These are phyloP conservation scores for Strigamia crassipes DNA, from an alignment of 2,888 invertebrate genomes.

Conservation along the genomic window DNA sequence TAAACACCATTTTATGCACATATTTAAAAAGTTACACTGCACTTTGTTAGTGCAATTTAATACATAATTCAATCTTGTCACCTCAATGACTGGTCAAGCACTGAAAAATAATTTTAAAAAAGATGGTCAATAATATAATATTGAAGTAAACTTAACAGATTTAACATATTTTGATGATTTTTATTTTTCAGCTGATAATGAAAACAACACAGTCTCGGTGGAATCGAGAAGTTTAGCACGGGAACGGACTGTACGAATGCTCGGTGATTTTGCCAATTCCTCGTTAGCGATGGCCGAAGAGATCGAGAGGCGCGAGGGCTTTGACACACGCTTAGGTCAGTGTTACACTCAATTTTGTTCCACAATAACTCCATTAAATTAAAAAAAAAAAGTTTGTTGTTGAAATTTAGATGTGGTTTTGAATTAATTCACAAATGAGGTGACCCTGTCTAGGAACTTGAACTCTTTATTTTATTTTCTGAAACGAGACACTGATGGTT, in stretches of 20 bases:
- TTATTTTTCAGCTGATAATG: slow-evolving; percentile 31
- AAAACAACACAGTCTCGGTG: neutral
- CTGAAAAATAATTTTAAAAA: neutral
- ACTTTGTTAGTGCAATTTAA: neutral
- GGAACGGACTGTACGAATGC: slow-evolving; percentile 16
- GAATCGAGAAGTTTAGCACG: neutral
- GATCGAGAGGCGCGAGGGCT: slow-evolving; percentile 44
- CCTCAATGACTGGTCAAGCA: slow-evolving; percentile 12
- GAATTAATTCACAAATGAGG: neutral
- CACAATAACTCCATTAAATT: neutral
- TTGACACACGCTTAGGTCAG: slow-evolving; percentile 38
- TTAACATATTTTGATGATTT: neutral
- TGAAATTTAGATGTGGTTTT: neutral
- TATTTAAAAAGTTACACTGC: slow-evolving; percentile 19
- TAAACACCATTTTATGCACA: slow-evolving; percentile 34
- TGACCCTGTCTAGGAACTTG: neutral
- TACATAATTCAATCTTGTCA: neutral
- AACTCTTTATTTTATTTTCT: neutral
- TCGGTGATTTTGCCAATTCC: slow-evolving; percentile 1
- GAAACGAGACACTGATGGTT: neutral
- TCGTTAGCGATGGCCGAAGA: slow-evolving; percentile 36
- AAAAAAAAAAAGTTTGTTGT: neutral
- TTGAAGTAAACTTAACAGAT: neutral
- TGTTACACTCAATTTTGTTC: slow-evolving; percentile 5
- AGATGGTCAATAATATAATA: neutral